Evolutionary conservation across 2,113 vertebrate species (phyloP).

Genomic region (Platysternon megacephalum): DNA sequence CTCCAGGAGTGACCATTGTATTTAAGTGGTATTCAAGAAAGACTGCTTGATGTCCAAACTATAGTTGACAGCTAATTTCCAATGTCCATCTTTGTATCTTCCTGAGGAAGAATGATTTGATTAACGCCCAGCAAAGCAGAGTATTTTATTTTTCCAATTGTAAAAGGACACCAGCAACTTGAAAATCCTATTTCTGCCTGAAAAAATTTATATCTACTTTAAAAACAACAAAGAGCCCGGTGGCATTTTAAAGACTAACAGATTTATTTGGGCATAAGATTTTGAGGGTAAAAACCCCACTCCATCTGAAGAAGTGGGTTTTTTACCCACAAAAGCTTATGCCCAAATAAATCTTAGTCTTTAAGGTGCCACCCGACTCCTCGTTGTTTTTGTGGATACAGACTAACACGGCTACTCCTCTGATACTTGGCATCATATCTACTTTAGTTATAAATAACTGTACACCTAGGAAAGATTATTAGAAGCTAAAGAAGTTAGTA

Average conservation of each 20-base stretch:
- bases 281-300: too few relatives aligned
- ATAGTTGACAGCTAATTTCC: constrained; percentile 60
- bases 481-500: neutral
- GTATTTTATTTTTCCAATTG: neutral
- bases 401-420: too few relatives aligned
- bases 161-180: neutral
- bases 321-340: too few relatives aligned
- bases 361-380: too few relatives aligned
- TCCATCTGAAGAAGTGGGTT: too few relatives aligned
- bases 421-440: neutral
- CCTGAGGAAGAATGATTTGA: constrained; percentile 28
- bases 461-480: neutral
- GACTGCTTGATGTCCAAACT: constrained; percentile 44
- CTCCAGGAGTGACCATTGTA: constrained; percentile 28
- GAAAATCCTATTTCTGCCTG: neutral
- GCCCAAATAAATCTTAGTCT: too few relatives aligned
- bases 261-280: too few relatives aligned
- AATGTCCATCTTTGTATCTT: neutral
- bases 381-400: too few relatives aligned
- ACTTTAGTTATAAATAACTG: neutral
- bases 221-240: neutral
- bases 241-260: too few relatives aligned
- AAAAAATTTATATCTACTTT: neutral
- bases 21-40: constrained; percentile 52
- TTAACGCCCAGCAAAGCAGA: constrained; percentile 28